These are phyloP conservation scores for Apis cerana DNA, from an alignment of 1,140 invertebrate genomes.

Conservation along the genomic window DNA sequence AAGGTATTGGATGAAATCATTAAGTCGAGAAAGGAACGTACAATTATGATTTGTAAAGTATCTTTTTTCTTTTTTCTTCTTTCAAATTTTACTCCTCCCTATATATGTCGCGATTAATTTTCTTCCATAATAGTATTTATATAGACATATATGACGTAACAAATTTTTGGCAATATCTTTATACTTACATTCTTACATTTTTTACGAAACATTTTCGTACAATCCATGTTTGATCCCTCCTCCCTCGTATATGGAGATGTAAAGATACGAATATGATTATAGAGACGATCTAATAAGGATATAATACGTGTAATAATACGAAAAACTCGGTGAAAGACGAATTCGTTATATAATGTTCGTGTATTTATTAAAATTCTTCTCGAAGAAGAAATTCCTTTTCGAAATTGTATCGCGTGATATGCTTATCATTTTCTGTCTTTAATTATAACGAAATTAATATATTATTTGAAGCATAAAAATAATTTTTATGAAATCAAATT, in stretches of 20 bases:
- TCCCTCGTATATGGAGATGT: not conserved
- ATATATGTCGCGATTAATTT: not conserved
- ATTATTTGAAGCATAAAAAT: too few relatives aligned
- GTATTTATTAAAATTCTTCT: not conserved
- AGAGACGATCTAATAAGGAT: not conserved
- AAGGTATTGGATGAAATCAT: not conserved
- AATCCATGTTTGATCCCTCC: not conserved
- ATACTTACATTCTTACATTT: not conserved
- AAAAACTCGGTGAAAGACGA: not conserved
- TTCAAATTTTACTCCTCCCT: not conserved
- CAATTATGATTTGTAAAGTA: not conserved
- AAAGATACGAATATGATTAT: not conserved
- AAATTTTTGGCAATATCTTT: not conserved
- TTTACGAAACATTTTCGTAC: not conserved
- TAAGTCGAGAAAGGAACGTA: not conserved
- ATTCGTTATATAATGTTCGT: not conserved
- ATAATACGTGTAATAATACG: not conserved
- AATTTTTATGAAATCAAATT: too few relatives aligned
- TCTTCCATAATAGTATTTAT: not conserved
- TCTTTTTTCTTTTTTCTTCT: not conserved
- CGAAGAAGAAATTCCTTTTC: too few relatives aligned
- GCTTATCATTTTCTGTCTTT: too few relatives aligned
- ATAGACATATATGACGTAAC: not conserved
- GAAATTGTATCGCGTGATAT: too few relatives aligned
- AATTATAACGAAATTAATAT: too few relatives aligned